A percentile compares a stretch with the other conserved stretches of the same genome.
Conservation (phyloP, 1,140 invertebrate genomes). For the Dryas iulia region DNA sequence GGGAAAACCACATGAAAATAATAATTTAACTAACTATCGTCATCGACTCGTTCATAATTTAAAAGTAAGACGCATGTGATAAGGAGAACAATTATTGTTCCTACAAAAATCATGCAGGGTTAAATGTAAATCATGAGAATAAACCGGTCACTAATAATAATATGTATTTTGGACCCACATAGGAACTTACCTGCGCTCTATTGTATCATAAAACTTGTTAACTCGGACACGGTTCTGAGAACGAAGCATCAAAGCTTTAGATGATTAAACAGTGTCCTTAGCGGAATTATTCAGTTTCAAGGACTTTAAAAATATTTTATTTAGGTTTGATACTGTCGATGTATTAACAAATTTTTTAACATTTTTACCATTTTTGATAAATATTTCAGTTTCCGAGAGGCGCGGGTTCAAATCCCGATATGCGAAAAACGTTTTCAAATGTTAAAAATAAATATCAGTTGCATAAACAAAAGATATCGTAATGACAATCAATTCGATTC, state of each 20-base stretch:
- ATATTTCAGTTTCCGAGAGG: too few species aligned
- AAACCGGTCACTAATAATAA: slow-evolving; percentile 16
- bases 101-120: background rate
- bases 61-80: too few species aligned
- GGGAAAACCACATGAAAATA: background rate
- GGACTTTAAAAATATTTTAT: background rate
- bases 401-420: too few species aligned
- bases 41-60: too few species aligned
- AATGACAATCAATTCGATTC: too few species aligned
- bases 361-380: too few species aligned
- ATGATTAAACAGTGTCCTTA: slow-evolving; percentile 17
- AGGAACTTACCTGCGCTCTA: slow-evolving; percentile 24
- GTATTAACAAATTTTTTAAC: too few species aligned
- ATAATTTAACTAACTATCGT: background rate
- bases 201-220: slow-evolving; percentile 31
- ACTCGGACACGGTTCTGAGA: slow-evolving; percentile 30
- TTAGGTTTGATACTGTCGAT: too few species aligned
- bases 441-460: too few species aligned
- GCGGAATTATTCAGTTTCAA: slow-evolving; percentile 16
- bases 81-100: background rate
- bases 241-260: slow-evolving; percentile 33
- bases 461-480: too few species aligned
- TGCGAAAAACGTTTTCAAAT: too few species aligned
- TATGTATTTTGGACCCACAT: slow-evolving; percentile 11
- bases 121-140: background rate